Evolutionary conservation across 2,888 invertebrate species (phyloP), one percentile per base, ranked within the genome.

Genomic region (Plebejus argus): DNA sequence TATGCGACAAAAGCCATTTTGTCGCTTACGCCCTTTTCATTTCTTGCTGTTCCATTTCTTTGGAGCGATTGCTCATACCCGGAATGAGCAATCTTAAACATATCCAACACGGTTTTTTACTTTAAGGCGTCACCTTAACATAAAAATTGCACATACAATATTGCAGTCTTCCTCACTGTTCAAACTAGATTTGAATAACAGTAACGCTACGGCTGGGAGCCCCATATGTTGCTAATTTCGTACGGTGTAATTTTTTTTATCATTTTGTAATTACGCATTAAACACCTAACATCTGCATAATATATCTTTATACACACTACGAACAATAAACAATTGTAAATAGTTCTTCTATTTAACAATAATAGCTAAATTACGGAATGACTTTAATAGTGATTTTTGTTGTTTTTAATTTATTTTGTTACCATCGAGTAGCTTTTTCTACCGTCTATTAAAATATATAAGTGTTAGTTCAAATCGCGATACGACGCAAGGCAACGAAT

Each of bases 331-430:
- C 79, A 77, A 79, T 72, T 80, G 79, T 80, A 80, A 80, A 79
- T 81, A 79, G 39, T 66, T 70, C 56, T 49, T 70, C 72, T 35
- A 74, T 76, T 75, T 75, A 49, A 76, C 70, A 76, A 76, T n/a
- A 45, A 71, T 71, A 45, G 45, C 39, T 72, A 45, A 72, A 45
- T 72, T 39, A 39, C 20, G 72, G 39, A 45, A 39, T 39, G 72
- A 72, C 72, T 72, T 72, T 74, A 12, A 61, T 78, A 80, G 81
- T 80, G 81, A 81, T 81, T 80, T 70, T 79, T 80, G 80, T 79
- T 80, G 79, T 77, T 78, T 76, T 76, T 74, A 28, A 56, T 66
- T 33, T 33, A 66, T 66, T 6, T 66, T 66, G 15, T 66, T 33
- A 23, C 12, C 10, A 61, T 61, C 23, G 28, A 23, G 12, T 61